Evolutionary conservation across 2,113 vertebrate species (phyloP), one percentile per base, ranked within the genome.

Genomic region (Athene noctua): DNA sequence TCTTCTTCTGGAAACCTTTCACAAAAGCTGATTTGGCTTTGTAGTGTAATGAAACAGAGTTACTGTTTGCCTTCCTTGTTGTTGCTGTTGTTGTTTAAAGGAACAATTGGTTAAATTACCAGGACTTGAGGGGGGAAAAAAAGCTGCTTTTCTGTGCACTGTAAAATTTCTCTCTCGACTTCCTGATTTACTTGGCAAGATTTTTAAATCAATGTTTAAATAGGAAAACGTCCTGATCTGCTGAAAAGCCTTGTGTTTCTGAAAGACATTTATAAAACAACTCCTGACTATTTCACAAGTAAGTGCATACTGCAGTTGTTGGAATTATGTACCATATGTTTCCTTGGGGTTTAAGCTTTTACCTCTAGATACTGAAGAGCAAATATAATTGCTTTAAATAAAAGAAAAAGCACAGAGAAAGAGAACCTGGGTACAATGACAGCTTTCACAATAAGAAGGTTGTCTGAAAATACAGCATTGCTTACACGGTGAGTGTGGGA

Each of bases 201-300:
- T 80, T 98, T 97, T 97, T 75, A 96, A 92, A 96, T 96, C 91
- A 96, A 32, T 95, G 63, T 96, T 98, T 97, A 95, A 97, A 93
- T 70, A 97, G 72, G 83, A 97, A 97, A 97, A 96, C 4, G 3
- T 94, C 72, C 91, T 92, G 84, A 97, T 94, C 9, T 34, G 88
- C 63, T 93, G 86, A 96, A 97, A 96, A 92, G 22, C 22, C 58
- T 92, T 93, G 59, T 94, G 88, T 94, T 97, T 97, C 91, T 75
- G 75, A 95, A 97, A 96, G 80, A 84, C 66, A 55, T 94, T 97
- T 97, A 88, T 94, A 91, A 97, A 97, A 78, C 14, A 89, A 14
- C 46, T 93, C 79, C 93, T 90, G 86, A 90, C 85, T 96, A 65
- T 96, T 97, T 91, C 88, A 73, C 65, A 95, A 97, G 93, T 92